Percentiles rank a stretch among this genome's conserved stretches.
Evolutionary conservation across 1,140 invertebrate species (phyloP).

Genomic region (Batillaria attramentaria): DNA sequence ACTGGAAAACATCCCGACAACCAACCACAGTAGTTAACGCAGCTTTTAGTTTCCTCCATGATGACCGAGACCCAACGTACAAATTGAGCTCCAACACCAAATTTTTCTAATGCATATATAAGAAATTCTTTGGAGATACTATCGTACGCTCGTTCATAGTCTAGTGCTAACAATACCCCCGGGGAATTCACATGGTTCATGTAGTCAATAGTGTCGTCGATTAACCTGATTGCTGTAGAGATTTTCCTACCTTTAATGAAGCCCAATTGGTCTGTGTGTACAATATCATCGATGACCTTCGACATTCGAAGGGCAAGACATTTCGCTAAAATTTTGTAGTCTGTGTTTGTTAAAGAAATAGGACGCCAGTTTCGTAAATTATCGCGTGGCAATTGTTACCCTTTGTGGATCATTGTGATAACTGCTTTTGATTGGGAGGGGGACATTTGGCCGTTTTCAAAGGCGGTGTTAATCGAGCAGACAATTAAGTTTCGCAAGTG

Average conservation of each 20-base stretch:
- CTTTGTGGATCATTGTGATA: no score
- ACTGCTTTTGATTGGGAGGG: background rate
- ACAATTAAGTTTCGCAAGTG: background rate
- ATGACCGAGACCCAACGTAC: background rate
- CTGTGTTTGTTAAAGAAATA: background rate
- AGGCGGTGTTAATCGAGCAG: background rate
- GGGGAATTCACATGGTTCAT: background rate
- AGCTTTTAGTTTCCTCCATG: background rate
- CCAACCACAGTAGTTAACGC: no score
- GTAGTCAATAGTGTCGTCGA: background rate
- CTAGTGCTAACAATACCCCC: background rate
- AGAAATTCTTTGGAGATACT: background rate
- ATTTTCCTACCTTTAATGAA: background rate
- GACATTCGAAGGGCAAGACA: background rate
- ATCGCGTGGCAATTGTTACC: no score
- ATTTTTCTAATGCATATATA: background rate
- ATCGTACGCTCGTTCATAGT: background rate
- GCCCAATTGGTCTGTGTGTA: background rate
- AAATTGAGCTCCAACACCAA: background rate
- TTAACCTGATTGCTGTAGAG: background rate
- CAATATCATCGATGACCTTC: background rate
- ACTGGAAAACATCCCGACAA: no score
- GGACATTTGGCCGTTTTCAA: background rate
- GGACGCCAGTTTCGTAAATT: no score
- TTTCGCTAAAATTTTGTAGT: slow-evolving; percentile 5